Evolutionary conservation across 2,888 invertebrate species (phyloP).

Genomic region (Labia minor): DNA sequence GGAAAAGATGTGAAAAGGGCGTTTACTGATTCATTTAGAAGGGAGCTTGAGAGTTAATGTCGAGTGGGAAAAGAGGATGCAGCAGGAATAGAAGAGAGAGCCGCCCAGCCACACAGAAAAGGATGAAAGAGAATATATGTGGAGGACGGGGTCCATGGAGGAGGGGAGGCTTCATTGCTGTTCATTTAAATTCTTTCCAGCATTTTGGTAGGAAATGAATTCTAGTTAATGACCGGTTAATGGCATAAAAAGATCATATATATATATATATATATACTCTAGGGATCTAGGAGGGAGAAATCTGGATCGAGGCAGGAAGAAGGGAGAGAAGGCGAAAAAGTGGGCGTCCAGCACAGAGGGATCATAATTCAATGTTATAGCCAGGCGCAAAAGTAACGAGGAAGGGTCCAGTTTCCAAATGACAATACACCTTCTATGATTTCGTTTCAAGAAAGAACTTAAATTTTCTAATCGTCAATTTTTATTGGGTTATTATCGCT

Average conservation of each 20-base stretch:
- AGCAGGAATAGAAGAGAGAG: not conserved
- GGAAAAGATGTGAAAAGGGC: constrained; percentile 2
- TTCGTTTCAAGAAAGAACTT: no score
- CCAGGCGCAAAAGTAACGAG: no score
- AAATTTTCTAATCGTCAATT: not conserved
- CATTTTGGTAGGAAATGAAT: constrained; percentile 3
- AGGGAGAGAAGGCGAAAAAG: no score
- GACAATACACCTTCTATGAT: no score
- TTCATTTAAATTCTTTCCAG: constrained; percentile 13
- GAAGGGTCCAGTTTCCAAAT: no score
- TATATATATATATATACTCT: no score
- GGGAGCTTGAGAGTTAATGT: not conserved
- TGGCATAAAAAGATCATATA: not conserved
- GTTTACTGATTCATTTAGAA: constrained; percentile 8
- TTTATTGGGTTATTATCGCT: not conserved
- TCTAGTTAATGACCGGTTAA: constrained; percentile 13
- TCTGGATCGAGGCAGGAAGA: no score
- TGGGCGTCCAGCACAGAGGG: no score
- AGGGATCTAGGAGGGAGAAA: no score
- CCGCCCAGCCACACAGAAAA: not conserved
- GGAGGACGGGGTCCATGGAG: no score
- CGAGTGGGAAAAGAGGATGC: not conserved
- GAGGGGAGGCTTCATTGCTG: not conserved
- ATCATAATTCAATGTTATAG: no score
- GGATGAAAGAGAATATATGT: no score